phyloP scores from a whole-genome alignment of 2,113 vertebrate genomes.

The Blennius ocellaris region DNA sequence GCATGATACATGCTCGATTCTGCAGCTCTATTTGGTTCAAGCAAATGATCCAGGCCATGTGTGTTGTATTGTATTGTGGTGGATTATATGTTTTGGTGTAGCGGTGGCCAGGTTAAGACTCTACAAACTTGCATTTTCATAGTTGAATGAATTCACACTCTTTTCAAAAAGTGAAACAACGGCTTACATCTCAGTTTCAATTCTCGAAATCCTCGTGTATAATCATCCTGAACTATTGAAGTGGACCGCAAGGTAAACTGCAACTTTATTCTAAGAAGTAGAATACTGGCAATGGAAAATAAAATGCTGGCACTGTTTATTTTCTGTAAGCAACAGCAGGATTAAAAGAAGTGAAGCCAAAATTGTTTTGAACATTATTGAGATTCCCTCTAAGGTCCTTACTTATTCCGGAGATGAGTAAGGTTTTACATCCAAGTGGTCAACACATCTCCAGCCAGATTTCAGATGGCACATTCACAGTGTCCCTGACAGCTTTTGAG shows the following conservation, averaged over 20 bases:
- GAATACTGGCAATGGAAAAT: conserved; percentile 20
- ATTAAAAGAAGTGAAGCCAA: conserved; percentile 32
- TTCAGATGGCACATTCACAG: conserved; percentile 61
- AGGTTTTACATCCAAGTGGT: conserved; percentile 70
- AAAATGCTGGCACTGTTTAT: conserved; percentile 22
- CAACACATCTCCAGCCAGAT: conserved; percentile 46
- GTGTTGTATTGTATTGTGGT: not conserved
- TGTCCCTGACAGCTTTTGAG: conserved; percentile 54
- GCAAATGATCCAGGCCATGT: conserved; percentile 50
- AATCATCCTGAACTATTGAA: conserved; percentile 22
- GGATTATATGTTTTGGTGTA: conserved; percentile 11
- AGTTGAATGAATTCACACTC: conserved; percentile 21
- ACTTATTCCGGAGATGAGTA: conserved; percentile 27
- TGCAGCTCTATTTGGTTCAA: conserved; percentile 64
- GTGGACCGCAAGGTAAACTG: conserved; percentile 16
- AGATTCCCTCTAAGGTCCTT: conserved; percentile 20
- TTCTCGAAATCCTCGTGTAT: conserved; percentile 35
- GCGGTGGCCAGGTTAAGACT: conserved; percentile 31
- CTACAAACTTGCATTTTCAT: conserved; percentile 39
- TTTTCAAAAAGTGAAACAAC: conserved; percentile 51
- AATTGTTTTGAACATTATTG: conserved; percentile 33
- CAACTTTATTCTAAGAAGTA: conserved; percentile 2
- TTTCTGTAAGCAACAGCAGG: conserved; percentile 34
- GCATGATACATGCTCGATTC: conserved; percentile 66
- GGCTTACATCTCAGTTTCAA: conserved; percentile 47